phyloP scores from a whole-genome alignment of 2,113 vertebrate species.

The Delphinapterus leucas region DNA sequence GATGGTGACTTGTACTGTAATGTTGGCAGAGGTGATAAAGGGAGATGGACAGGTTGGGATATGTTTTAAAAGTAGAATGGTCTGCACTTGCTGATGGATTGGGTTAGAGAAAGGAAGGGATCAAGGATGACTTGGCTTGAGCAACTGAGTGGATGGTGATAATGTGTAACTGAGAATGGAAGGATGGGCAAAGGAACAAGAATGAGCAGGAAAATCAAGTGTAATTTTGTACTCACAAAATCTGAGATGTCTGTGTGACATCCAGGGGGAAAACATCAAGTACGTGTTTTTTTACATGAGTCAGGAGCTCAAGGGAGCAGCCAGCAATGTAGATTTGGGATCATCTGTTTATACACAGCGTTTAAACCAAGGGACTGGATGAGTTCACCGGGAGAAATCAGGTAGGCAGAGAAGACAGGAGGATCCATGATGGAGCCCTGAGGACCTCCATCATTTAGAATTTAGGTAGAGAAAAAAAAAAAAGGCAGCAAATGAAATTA shows the following conservation, averaged over 20 bases:
- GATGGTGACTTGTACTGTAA: background rate
- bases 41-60: background rate
- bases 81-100: background rate
- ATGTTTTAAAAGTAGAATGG: background rate
- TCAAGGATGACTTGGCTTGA: background rate
- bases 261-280: background rate
- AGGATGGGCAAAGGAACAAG: background rate
- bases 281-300: background rate
- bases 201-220: background rate
- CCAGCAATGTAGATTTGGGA: background rate
- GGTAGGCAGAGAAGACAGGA: background rate
- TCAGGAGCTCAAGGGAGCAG: background rate
- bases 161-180: background rate
- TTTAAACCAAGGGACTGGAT: background rate
- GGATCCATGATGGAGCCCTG: background rate
- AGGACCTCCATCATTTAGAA: background rate
- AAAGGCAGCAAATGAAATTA: background rate
- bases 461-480: background rate
- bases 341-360: background rate
- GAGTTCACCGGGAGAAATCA: background rate
- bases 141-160: background rate
- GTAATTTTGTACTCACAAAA: slow-evolving; percentile 22
- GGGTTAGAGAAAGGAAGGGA: background rate
- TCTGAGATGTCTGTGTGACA: background rate
- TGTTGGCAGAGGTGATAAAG: background rate